phyloP scores from a whole-genome alignment of 2,797 vertebrate genomes.

The Pelodytes ibericus region DNA sequence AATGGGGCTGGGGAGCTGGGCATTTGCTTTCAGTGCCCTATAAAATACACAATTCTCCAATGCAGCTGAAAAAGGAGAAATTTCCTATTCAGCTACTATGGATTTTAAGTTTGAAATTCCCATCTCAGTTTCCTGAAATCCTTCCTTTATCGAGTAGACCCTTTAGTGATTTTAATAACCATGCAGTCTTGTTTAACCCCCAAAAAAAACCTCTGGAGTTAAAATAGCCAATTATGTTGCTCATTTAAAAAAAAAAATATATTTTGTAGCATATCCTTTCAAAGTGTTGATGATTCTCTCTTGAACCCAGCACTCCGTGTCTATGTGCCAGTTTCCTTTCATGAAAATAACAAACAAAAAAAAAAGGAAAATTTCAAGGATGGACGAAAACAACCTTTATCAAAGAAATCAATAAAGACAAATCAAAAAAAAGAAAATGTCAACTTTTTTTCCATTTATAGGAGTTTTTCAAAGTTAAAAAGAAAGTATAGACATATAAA shows the following conservation, averaged over 20 bases:
- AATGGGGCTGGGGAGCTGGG: too few relatives aligned
- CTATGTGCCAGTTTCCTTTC: slow-evolving; percentile 42
- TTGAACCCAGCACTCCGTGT: slow-evolving; percentile 31
- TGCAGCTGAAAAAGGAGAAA: too few relatives aligned
- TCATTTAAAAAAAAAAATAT: neutral
- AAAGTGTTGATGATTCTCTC: slow-evolving; percentile 10
- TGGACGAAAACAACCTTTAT: slow-evolving; percentile 36
- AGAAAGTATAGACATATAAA: neutral
- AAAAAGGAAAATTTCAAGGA: slow-evolving; percentile 41
- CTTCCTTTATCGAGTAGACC: too few relatives aligned
- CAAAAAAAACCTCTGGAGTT: too few relatives aligned
- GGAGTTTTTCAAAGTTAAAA: slow-evolving; percentile 19
- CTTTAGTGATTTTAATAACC: too few relatives aligned
- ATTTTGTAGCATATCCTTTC: neutral
- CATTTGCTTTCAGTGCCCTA: too few relatives aligned
- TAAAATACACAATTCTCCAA: too few relatives aligned
- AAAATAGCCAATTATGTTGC: slow-evolving; percentile 6
- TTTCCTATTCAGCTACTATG: too few relatives aligned
- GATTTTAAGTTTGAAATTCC: too few relatives aligned
- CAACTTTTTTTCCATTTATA: slow-evolving; percentile 36
- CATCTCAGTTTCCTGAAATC: too few relatives aligned
- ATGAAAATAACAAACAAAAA: slow-evolving; percentile 34
- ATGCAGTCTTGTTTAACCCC: too few relatives aligned
- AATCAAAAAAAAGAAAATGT: slow-evolving; percentile 51
- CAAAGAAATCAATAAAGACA: slow-evolving; percentile 47